Base-by-base conservation (phyloP, 2,888 invertebrate species). In the Cremastobaeus sp. region DNA sequence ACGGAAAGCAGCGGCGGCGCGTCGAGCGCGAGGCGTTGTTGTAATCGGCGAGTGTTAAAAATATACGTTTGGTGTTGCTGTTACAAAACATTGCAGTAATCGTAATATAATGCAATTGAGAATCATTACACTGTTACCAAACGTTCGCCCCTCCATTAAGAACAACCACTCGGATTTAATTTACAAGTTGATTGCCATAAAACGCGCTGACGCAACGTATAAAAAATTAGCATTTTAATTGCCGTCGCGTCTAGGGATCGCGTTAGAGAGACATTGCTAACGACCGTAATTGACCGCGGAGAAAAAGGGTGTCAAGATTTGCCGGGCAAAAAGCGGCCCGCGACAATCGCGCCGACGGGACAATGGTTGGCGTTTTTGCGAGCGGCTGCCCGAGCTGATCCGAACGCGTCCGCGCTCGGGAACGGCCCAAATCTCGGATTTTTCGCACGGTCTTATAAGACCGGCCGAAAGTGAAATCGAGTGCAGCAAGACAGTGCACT, bases 381-480 rank as follows among this genome's bases (percentile, higher is more conserved):
- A 8, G 8, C 25, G 8, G n/a, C 25, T 25, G 25, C 4, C 8
- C 25, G 3, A 5, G 25, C 8, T 8, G 25, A 37, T 48, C 21
- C 12, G 39, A 0, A 18, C 37, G 32, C 28, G 20, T 20, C 48
- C 37, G 39, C 35, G 15, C 15, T 8, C 4, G 8, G 25, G 25
- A 3, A 25, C 25, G 25, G 25, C 25, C 4, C 25, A 25, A 25
- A 25, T 8, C 25, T 25, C 4, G 15, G 50, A 25, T 39, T 55
- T 50, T 57, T 64, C 18, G 18, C 21, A 25, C 45, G 4, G n/a
- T 2, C 6, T 54, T 55, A n/a, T 11, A 43, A 39, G 54, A 25
- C 35, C 54, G 43, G 37, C 45, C 55, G 47, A 74, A 74, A 74
- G 74, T 70, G 74, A 74, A 74, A 74, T 74, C 74, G 74, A 47